A percentile compares a stretch with the other conserved stretches of the same genome.
These are phyloP conservation scores for Aphelenchoides bicaudatus DNA, from an alignment of 2,888 invertebrate species.

Conservation along the genomic window DNA sequence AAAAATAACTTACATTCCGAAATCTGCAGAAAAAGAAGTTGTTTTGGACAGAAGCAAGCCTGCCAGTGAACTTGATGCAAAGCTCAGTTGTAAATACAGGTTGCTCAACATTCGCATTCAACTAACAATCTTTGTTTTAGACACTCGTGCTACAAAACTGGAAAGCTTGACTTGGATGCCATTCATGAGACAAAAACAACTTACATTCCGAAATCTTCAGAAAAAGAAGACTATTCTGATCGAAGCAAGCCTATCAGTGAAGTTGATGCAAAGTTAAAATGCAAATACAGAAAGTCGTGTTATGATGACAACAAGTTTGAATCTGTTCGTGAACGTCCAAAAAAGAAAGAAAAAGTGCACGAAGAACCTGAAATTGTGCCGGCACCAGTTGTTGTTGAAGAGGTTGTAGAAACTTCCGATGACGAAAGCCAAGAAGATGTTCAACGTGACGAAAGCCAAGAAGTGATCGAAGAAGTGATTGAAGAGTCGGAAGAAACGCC, in stretches of 20 bases:
- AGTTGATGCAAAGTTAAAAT: slow-evolving; percentile 38
- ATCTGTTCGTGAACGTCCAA: slow-evolving; percentile 22
- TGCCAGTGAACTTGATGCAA: slow-evolving; percentile 20
- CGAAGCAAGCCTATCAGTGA: slow-evolving; percentile 16
- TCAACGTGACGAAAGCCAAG: slow-evolving; percentile 15
- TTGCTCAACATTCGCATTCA: no score
- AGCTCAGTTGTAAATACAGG: slow-evolving; percentile 55
- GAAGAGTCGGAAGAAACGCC: slow-evolving; percentile 5
- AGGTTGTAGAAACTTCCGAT: slow-evolving; percentile 22
- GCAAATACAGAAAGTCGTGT: slow-evolving; percentile 56
- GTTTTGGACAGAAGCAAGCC: slow-evolving; percentile 13
- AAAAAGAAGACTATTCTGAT: slow-evolving; percentile 19
- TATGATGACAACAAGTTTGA: slow-evolving; percentile 34
- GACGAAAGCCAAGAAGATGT: slow-evolving; percentile 23
- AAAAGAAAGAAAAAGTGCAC: slow-evolving; percentile 24
- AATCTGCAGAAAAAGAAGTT: slow-evolving; percentile 1
- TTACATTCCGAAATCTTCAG: no score
- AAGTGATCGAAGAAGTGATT: slow-evolving; percentile 15
- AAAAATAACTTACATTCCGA: no score
- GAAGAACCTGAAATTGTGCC: slow-evolving; percentile 18
- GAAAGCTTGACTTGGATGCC: slow-evolving; percentile 25
- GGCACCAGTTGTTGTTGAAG: slow-evolving; percentile 20
- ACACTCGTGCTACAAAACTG: slow-evolving; percentile 34
- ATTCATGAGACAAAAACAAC: slow-evolving; percentile 12
- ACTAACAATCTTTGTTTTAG: no score